Evolutionary conservation across 2,113 vertebrate genomes (phyloP), one percentile per base, ranked within the genome.

Genomic region (Etia nguti): DNA sequence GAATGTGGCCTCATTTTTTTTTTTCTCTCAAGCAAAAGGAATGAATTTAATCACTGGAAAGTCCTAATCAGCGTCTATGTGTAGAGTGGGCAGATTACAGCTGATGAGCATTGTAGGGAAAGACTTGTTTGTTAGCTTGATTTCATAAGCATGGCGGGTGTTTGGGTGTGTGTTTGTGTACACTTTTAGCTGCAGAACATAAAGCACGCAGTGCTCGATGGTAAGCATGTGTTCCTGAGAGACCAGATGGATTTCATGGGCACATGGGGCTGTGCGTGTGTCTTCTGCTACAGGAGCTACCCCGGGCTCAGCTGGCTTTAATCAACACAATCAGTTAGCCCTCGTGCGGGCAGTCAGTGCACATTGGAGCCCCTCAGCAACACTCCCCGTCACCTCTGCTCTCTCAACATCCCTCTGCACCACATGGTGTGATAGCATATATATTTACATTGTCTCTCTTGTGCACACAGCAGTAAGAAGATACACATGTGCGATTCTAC

Each of bases 231-330:
- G 84, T 83, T 86, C 54, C 29, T 73, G 29, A 79, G 75, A 83
- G 79, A 82, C 77, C 75, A 86, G 92, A 87, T 94, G 83, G 85
- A 87, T 92, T 86, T 92, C 90, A 84, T 43, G 38, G 84, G 24
- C 83, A 56, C 79, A 80, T 87, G 92, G 83, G 57, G 82, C 52
- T 59, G 79, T 50, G 48, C 3, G 59, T 86, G 85, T 26, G 82
- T 89, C 87, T 80, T 46, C 81, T 31, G 24, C 81, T 86, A 70
- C 80, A 70, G 54, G 90, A 89, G 90, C 16, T 68, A 65, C 84
- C 54, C 70, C 6, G 50, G 88, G 75, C 92, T 91, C 93, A 95
- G 94, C 95, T 95, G 95, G 94, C 90, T 95, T 94, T 90, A 94
- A 94, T 96, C 93, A 94, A 86, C 88, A 82, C 88, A 87, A 88